Percentiles rank a stretch among this genome's conserved stretches.
These are phyloP conservation scores for Amitus sp. DNA, from an alignment of 2,888 invertebrate genomes.

Conservation along the genomic window DNA sequence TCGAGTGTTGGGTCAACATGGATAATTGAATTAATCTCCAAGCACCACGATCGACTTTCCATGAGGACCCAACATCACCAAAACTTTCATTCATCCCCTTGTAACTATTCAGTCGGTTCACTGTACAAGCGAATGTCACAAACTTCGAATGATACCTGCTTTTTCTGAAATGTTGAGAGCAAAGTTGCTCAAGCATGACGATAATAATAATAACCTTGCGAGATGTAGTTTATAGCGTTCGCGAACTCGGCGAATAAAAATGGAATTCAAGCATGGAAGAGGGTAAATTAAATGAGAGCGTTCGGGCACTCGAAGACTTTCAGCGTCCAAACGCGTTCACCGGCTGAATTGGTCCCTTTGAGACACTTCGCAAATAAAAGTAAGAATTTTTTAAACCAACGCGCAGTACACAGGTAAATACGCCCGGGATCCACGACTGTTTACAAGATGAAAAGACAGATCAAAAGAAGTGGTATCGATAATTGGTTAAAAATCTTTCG, in stretches of 20 bases:
- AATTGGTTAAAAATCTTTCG: slow-evolving; percentile 62
- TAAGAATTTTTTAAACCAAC: slow-evolving; percentile 62
- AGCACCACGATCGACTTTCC: slow-evolving; percentile 37
- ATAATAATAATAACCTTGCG: slow-evolving; percentile 1
- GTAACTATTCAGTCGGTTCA: slow-evolving; percentile 27
- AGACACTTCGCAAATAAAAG: slow-evolving; percentile 50
- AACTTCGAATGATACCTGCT: slow-evolving; percentile 12
- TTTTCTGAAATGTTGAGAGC: background rate
- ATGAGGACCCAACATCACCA: slow-evolving; percentile 46
- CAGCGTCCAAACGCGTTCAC: slow-evolving; percentile 21
- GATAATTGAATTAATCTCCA: slow-evolving; percentile 65
- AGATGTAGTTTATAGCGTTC: background rate
- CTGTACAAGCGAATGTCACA: slow-evolving; percentile 16
- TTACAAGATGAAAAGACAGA: slow-evolving; percentile 46
- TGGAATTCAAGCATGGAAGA: slow-evolving; percentile 1
- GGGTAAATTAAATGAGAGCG: slow-evolving; percentile 36
- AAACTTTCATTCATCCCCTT: slow-evolving; percentile 43
- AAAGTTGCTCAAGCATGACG: too few species aligned
- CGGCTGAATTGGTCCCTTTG: slow-evolving; percentile 37
- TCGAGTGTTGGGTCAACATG: slow-evolving; percentile 66
- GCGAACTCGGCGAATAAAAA: slow-evolving; percentile 16
- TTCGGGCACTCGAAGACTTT: slow-evolving; percentile 28
- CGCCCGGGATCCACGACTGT: slow-evolving; percentile 27
- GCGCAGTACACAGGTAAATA: slow-evolving; percentile 38
- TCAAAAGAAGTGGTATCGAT: slow-evolving; percentile 61